Percentiles rank a stretch among this genome's conserved stretches.
These are phyloP conservation scores for Anas georgica DNA, from an alignment of 2,797 vertebrate species.

Conservation along the genomic window DNA sequence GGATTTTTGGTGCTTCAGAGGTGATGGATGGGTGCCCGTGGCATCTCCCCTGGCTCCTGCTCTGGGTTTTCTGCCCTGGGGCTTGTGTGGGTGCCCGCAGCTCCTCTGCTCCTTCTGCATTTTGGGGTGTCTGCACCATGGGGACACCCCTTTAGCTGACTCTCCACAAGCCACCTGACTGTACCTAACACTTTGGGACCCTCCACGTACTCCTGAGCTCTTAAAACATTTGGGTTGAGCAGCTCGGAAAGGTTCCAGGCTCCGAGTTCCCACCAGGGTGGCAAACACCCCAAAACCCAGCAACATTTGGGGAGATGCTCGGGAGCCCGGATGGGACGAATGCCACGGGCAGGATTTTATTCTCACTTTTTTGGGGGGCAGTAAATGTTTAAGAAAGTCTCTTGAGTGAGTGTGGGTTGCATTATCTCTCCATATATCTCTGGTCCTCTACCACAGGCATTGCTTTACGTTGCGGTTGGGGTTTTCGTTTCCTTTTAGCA, in stretches of 20 bases:
- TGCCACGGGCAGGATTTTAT: neutral
- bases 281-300: neutral
- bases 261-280: neutral
- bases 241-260: neutral
- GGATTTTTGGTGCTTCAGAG: neutral
- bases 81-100: too few species aligned
- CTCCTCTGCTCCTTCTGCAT: too few species aligned
- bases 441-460: neutral
- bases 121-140: too few species aligned
- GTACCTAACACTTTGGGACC: neutral
- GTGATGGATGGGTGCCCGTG: neutral
- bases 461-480: neutral
- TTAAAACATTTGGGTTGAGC: neutral
- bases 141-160: too few species aligned
- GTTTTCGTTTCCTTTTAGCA: neutral
- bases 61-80: too few species aligned
- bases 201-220: neutral
- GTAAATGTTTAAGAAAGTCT: neutral
- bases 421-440: fast-evolving
- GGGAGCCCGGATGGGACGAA: neutral
- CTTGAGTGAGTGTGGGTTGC: fast-evolving
- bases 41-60: too few species aligned
- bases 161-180: neutral
- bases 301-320: neutral
- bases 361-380: fast-evolving